Evolutionary conservation across 1,140 invertebrate genomes (phyloP), one percentile per base, ranked within the genome.

Genomic region (Drosophila setifemur): DNA sequence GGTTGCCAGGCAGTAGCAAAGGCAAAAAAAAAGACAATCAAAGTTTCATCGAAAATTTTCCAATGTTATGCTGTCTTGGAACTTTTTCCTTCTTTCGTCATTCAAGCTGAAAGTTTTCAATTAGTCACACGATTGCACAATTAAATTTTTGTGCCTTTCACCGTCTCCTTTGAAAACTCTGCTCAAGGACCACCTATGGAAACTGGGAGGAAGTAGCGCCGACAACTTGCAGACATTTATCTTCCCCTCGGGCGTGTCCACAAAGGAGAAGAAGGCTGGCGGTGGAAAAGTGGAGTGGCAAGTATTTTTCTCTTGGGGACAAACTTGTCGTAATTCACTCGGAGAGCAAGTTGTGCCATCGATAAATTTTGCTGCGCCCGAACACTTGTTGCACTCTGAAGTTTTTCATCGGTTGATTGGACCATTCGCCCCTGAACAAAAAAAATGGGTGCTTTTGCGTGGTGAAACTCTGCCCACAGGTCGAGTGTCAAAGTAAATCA

Each of bases 251-350:
- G 33, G 40, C 31, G 39, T 73, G 31, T 40, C 18, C 23, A 52
- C 45, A 54, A 61, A 43, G 64, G 47, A 12, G 2, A 43, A 23
- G 23, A 72, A 69, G 50, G 39, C 49, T 50, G 37, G 43, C 47
- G 37, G 43, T 33, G 26, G 57, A 14, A 33, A 40, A 39, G 33
- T 9, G 21, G 47, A 57, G 53, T 63, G 44, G 19, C 25, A 35
- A 70, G 44, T 26, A 58, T 49, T 31, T 25, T 29, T 21, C 52
- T 26, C 31, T 7, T n/a, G 37, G 26, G 28, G 47, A 28, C 61
- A 40, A 85, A 85, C 74, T 83, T 85, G 79, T 73, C 81, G 81
- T 85, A 85, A 85, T 81, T 85, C 72, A 85, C 81, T 81, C 63
- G 64, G 61, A 81, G 73, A 31, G 31, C 55, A 85, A 85, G 71